Conservation (phyloP, 2,113 vertebrate genomes). For the Panthera uncia region DNA sequence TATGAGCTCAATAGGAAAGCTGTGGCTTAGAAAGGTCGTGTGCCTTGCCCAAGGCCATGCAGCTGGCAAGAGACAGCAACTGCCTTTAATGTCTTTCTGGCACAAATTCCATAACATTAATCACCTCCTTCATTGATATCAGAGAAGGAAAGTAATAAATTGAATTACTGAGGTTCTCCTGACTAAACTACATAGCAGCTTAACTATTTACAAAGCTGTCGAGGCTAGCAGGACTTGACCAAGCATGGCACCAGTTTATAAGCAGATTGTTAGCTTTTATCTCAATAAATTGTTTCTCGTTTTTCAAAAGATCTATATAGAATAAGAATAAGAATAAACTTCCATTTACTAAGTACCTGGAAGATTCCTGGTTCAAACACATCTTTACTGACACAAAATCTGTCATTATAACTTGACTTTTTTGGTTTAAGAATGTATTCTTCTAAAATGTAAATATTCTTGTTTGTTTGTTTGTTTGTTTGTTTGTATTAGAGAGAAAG, state of each 20-base stretch:
- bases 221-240: background rate
- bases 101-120: background rate
- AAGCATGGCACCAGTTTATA: background rate
- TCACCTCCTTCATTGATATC: background rate
- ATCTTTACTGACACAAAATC: background rate
- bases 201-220: background rate
- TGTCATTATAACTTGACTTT: background rate
- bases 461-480: background rate
- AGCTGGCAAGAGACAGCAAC: background rate
- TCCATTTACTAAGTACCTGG: background rate
- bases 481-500: too few species aligned
- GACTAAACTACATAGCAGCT: too few species aligned
- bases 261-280: background rate
- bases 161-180: background rate
- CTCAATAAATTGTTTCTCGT: background rate
- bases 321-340: slow-evolving; percentile 24
- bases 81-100: background rate
- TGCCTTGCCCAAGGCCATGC: background rate
- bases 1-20: background rate
- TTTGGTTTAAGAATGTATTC: background rate
- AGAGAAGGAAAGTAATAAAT: background rate
- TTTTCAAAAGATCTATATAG: background rate
- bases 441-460: background rate
- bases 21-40: background rate
- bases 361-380: background rate